Base-by-base conservation (phyloP, 1,140 invertebrate genomes). In the Aphaenogaster rudis region DNA sequence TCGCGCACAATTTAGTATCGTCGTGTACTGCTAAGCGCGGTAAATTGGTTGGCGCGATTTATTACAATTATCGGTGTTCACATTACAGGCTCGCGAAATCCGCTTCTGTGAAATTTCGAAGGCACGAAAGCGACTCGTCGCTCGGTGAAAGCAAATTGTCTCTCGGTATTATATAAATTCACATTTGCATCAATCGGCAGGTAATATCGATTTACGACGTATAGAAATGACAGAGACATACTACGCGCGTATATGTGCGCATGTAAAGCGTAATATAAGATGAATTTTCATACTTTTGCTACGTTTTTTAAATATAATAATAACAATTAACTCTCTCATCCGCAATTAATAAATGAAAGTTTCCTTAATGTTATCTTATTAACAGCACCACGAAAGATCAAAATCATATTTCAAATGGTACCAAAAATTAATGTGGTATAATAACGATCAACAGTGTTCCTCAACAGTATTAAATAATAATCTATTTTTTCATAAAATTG, bases 41-140 rank as follows among this genome's bases (percentile, higher is more conserved):
- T 74, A 84, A 84, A 84, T 84, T 84, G 80, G 54, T 76, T 48
- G 36, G 69, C 80, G 80, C 80, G 80, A 84, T 84, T 84, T 84
- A 84, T 84, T 76, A 61, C 69, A 61, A 84, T 84, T 74, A 76
- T 76, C 80, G 80, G 21, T 59, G 52, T n/a, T 48, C 80, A 39
- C 17, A 61, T 84, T 72, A 84, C 54, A 39, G 69, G 33, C 69
- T 84, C 69, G 54, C 69, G 69, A 76, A 84, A 84, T 76, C 80
- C 67, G 67, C 80, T 82, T 82, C 54, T 84, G 80, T 50, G 80
- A 84, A 76, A 84, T 84, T 76, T 39, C 69, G 42, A 84, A 74
- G 69, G 69, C 80, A 84, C 66, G 54, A 76, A 76, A 84, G 80
- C 80, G 69, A 48, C 69, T 48, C 54, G 39, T 76, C 80, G 42